Percentiles rank a stretch among this genome's conserved stretches.
Conservation (phyloP, 2,888 invertebrate genomes). For the Microctonus aethiopoides region DNA sequence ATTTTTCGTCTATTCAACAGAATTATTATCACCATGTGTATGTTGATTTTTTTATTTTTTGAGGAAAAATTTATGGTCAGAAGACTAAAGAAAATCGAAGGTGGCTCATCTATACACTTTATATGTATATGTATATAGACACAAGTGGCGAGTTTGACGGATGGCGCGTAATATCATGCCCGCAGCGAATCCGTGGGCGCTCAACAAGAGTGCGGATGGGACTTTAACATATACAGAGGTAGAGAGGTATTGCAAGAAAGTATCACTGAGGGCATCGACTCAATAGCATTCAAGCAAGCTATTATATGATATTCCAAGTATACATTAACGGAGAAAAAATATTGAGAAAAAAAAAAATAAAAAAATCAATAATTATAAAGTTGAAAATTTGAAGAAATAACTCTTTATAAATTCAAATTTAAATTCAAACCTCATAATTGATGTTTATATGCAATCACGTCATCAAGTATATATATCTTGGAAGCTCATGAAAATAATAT, state of each 20-base stretch:
- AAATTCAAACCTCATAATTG: constrained; percentile 58
- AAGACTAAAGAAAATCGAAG: not conserved
- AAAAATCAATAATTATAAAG: not conserved
- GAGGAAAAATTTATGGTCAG: constrained; percentile 7
- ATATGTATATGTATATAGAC: not conserved
- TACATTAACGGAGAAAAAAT: constrained; percentile 10
- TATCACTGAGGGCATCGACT: constrained; percentile 62
- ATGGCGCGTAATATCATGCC: constrained; percentile 53
- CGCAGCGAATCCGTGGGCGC: constrained; percentile 55
- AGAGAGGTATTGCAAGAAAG: constrained; percentile 57
- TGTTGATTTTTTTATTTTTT: constrained; percentile 5
- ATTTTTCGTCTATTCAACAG: not conserved
- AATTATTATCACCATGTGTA: constrained; percentile 7
- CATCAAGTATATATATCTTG: not conserved
- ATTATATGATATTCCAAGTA: constrained; percentile 50
- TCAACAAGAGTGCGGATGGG: constrained; percentile 57
- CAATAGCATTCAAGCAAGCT: constrained; percentile 59
- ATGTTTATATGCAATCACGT: constrained; percentile 26
- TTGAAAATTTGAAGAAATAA: too few species aligned
- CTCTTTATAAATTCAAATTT: not conserved
- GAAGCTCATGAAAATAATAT: not conserved
- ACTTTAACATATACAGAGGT: constrained; percentile 18
- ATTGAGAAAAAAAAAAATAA: not conserved
- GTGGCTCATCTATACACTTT: too few species aligned
- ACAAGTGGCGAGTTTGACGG: constrained; percentile 53